These are phyloP conservation scores for Colaptes auratus DNA, from an alignment of 2,113 vertebrate species.

Conservation along the genomic window DNA sequence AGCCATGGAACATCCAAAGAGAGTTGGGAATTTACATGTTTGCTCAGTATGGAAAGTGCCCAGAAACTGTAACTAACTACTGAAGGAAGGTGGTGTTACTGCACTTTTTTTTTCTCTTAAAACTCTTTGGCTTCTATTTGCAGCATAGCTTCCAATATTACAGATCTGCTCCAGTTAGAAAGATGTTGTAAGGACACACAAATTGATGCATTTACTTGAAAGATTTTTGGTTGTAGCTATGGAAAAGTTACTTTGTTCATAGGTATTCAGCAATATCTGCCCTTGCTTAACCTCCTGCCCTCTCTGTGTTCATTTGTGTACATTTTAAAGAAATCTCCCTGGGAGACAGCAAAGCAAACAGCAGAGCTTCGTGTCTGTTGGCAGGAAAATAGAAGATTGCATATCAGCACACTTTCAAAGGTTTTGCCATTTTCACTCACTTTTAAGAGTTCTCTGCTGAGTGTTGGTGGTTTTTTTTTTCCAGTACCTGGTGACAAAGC, in stretches of 20 bases:
- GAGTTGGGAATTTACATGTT: not conserved
- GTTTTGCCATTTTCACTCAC: not conserved
- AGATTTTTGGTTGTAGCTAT: not conserved
- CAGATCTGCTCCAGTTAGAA: not conserved
- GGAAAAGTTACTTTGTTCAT: not conserved
- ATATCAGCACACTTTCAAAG: not conserved
- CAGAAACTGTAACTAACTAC: not conserved
- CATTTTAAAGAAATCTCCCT: not conserved
- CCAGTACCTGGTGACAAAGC: not conserved
- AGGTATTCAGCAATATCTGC: not conserved
- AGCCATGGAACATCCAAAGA: not conserved
- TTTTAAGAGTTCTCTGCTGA: rapidly evolving
- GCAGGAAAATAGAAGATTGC: not conserved
- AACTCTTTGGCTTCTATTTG: not conserved
- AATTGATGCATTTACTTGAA: not conserved
- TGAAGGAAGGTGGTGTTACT: not conserved
- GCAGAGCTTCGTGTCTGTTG: not conserved
- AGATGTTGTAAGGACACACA: not conserved
- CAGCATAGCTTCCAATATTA: not conserved
- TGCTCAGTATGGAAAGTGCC: not conserved
- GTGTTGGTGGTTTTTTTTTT: not conserved
- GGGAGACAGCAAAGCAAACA: not conserved
- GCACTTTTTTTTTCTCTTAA: not conserved
- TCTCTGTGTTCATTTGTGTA: not conserved
- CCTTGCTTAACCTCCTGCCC: not conserved